Evolutionary conservation across 1,140 invertebrate species (phyloP).

Genomic region (Drosophila kohkoa): DNA sequence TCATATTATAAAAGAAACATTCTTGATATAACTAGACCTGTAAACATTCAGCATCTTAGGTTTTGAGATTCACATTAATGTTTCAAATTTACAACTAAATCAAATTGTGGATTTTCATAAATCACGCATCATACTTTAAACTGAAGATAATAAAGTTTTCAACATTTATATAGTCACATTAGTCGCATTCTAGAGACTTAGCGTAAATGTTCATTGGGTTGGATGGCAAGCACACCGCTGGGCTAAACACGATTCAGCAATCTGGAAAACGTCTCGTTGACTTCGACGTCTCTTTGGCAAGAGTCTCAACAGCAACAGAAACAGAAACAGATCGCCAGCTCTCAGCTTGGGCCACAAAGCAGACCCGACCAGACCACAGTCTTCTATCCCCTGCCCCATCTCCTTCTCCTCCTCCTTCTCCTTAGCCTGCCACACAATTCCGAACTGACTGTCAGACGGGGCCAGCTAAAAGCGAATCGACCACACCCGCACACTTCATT

Average conservation of each 20-base stretch:
- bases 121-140: neutral
- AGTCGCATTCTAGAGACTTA: constrained; percentile 11
- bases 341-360: constrained; percentile 37
- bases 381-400: neutral
- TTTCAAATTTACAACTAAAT: too few relatives aligned
- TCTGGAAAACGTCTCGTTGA: constrained; percentile 70
- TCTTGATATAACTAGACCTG: neutral
- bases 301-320: constrained; percentile 5
- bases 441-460: constrained; percentile 27
- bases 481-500: constrained; percentile 85
- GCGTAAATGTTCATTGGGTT: constrained; percentile 71
- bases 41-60: too few relatives aligned
- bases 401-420: neutral
- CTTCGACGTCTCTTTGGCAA: constrained; percentile 69
- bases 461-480: constrained; percentile 72
- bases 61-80: too few relatives aligned
- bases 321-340: constrained; percentile 71
- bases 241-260: constrained; percentile 80
- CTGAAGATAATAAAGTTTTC: too few relatives aligned
- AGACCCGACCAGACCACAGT: constrained; percentile 52
- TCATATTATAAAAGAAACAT: neutral
- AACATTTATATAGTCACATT: neutral
- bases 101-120: too few relatives aligned
- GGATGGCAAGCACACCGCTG: constrained; percentile 55
- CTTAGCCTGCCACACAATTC: too few relatives aligned